Conservation (phyloP, 2,797 vertebrate genomes). For the Nyctibius grandis region DNA sequence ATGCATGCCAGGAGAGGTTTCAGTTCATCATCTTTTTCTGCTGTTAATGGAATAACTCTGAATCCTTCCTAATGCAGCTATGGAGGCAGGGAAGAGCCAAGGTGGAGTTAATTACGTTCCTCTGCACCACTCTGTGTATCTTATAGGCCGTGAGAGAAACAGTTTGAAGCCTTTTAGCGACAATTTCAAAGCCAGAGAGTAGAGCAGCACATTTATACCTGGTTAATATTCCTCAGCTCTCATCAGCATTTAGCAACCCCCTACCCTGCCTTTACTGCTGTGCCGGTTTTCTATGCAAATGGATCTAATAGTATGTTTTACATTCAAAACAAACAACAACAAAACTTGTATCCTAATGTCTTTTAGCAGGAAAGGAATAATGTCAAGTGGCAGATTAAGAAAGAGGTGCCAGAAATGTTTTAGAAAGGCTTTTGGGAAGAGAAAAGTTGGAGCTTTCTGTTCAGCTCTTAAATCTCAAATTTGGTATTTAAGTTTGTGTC, state of each 20-base stretch:
- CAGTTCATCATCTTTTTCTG: neutral
- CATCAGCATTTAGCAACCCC: neutral
- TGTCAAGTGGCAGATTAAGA: neutral
- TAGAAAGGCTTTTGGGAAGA: neutral
- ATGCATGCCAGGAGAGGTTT: neutral
- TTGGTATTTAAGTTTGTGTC: neutral
- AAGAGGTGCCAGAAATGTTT: neutral
- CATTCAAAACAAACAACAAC: neutral
- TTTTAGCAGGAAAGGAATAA: neutral
- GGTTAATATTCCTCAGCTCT: neutral
- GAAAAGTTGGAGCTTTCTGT: neutral
- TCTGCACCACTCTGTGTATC: neutral
- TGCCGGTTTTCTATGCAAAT: neutral
- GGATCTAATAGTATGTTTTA: neutral
- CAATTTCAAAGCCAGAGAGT: neutral
- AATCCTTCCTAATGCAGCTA: neutral
- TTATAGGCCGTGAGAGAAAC: neutral
- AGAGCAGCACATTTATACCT: neutral
- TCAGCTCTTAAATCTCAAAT: neutral
- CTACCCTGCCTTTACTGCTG: neutral
- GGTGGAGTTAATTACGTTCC: neutral
- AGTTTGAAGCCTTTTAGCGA: constrained; percentile 4
- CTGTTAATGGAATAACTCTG: neutral
- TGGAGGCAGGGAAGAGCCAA: neutral
- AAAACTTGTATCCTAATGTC: neutral